Conservation (phyloP, 2,113 vertebrate genomes). For the Coturnix japonica region DNA sequence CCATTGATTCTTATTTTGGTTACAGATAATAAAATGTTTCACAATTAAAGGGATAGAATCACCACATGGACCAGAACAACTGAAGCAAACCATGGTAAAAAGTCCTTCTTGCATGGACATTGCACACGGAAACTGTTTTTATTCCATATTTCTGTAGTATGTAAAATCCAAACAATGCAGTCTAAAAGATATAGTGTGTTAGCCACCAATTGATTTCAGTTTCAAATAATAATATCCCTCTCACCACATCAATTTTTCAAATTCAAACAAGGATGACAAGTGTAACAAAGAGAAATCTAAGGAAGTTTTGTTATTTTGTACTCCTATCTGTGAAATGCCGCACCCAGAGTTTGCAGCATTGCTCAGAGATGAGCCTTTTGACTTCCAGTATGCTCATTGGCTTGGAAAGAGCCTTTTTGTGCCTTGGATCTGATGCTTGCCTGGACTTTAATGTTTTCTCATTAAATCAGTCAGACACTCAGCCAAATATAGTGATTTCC, state of each 20-base stretch:
- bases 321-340: not conserved
- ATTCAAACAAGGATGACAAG: not conserved
- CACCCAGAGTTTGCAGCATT: fast-evolving
- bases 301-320: not conserved
- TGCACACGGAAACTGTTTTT: not conserved
- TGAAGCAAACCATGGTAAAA: not conserved
- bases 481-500: not conserved
- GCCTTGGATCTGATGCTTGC: not conserved
- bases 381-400: fast-evolving
- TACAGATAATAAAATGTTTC: not conserved
- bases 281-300: not conserved
- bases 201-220: not conserved
- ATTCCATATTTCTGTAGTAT: not conserved
- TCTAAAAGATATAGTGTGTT: not conserved
- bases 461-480: not conserved
- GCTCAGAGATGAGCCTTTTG: not conserved
- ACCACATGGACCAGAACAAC: not conserved
- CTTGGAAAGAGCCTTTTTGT: not conserved
- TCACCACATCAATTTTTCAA: not conserved
- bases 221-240: not conserved
- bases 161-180: not conserved
- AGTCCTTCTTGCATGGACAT: not conserved
- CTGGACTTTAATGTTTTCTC: not conserved
- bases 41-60: not conserved
- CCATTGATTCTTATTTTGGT: not conserved